Conservation (phyloP, 2,113 vertebrate genomes). For the Tor tambroides region DNA sequence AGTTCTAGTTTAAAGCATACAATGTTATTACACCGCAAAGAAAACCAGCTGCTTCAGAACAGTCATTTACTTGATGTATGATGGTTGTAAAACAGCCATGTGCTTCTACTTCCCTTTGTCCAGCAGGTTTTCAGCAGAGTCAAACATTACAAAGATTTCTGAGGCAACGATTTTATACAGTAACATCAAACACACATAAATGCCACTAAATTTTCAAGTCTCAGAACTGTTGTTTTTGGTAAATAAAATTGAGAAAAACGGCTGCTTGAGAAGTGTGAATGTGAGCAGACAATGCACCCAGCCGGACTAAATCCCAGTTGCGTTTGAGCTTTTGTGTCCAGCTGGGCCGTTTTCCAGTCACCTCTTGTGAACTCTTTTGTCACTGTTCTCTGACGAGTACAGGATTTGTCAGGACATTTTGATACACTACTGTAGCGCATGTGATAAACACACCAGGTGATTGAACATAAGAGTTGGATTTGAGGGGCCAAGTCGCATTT, state of each 20-base stretch:
- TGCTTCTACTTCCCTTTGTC: too few relatives aligned
- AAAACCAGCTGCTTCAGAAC: background rate
- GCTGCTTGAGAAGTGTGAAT: background rate
- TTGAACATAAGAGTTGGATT: background rate
- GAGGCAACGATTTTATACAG: background rate
- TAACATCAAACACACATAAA: background rate
- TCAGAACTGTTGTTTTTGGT: background rate
- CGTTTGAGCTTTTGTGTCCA: background rate
- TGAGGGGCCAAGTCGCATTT: background rate
- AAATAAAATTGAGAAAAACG: background rate
- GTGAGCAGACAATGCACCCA: background rate
- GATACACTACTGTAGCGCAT: background rate
- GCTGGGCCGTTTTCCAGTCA: constrained; percentile 5
- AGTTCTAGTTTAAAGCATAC: background rate
- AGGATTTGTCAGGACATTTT: constrained; percentile 13
- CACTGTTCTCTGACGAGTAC: background rate
- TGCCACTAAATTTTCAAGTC: background rate
- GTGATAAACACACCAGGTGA: background rate
- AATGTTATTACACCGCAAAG: background rate
- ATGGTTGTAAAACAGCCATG: background rate
- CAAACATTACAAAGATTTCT: background rate
- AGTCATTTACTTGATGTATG: background rate
- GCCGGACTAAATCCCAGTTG: background rate
- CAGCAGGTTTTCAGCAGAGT: background rate
- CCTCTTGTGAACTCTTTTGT: constrained; percentile 37